These are phyloP conservation scores for Gymnocypris eckloni DNA, from an alignment of 2,797 vertebrate species.

Conservation along the genomic window DNA sequence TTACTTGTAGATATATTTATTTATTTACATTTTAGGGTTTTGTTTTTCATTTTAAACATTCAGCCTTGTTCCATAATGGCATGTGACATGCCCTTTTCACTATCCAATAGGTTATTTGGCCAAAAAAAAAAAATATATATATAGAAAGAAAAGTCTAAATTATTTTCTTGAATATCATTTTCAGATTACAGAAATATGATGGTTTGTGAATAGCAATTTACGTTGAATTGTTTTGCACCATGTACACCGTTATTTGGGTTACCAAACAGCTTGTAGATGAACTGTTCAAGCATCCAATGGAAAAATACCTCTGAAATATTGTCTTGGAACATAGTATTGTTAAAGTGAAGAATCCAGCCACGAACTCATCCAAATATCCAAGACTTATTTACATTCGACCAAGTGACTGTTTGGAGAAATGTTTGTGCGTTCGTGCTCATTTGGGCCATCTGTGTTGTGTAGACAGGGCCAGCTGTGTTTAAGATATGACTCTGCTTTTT, in stretches of 20 bases:
- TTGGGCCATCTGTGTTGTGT: slow-evolving; percentile 30
- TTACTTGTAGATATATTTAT: too few species aligned
- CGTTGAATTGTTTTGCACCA: neutral
- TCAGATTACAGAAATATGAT: neutral
- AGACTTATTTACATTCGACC: slow-evolving; percentile 5
- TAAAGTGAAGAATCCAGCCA: slow-evolving; percentile 8
- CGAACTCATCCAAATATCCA: neutral
- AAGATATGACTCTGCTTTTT: slow-evolving; percentile 48
- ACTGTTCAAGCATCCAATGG: neutral
- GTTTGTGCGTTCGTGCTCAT: slow-evolving; percentile 16
- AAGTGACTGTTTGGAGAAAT: slow-evolving; percentile 25
- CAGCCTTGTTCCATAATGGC: neutral
- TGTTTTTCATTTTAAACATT: neutral
- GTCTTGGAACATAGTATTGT: neutral
- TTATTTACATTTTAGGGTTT: too few species aligned
- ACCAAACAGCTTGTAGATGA: neutral
- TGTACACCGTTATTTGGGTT: neutral
- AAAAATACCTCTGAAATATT: neutral
- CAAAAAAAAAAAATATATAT: neutral
- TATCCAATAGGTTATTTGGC: neutral
- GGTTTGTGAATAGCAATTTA: neutral
- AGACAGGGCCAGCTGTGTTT: slow-evolving; percentile 42
- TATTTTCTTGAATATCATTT: neutral
- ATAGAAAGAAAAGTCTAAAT: fast-evolving
- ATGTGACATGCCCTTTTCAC: neutral